Evolutionary conservation across 2,888 invertebrate species (phyloP).

Genomic region (Nemoura dubitans): DNA sequence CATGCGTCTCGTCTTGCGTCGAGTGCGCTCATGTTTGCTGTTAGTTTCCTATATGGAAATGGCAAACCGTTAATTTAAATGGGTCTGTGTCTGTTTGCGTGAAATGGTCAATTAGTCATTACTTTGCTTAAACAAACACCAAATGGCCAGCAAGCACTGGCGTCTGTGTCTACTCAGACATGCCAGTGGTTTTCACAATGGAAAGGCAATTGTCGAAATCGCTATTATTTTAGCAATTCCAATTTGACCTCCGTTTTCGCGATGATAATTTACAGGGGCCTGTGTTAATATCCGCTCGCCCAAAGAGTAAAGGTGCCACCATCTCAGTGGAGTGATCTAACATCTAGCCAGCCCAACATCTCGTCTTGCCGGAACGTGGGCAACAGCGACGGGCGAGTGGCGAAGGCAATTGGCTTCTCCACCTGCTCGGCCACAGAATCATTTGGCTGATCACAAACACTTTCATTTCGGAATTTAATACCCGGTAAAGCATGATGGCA

Average conservation of each 20-base stretch:
- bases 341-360: neutral
- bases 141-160: too few relatives aligned
- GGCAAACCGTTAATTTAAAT: neutral
- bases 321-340: neutral
- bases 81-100: neutral
- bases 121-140: too few relatives aligned
- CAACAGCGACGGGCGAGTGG: too few relatives aligned
- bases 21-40: neutral
- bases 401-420: neutral
- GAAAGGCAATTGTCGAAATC: too few relatives aligned
- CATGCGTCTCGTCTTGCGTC: too few relatives aligned
- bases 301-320: neutral
- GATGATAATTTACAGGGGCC: neutral
- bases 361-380: neutral
- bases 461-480: conserved; percentile 7
- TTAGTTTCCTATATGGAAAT: neutral
- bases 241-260: neutral
- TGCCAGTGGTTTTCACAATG: too few relatives aligned
- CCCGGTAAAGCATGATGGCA: neutral
- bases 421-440: neutral
- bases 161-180: too few relatives aligned
- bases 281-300: neutral
- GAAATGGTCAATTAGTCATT: too few relatives aligned
- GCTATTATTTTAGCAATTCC: too few relatives aligned
- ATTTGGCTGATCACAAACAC: neutral